These are phyloP conservation scores for Asteroscopus sphinx DNA, from an alignment of 2,888 invertebrate genomes.

Conservation along the genomic window DNA sequence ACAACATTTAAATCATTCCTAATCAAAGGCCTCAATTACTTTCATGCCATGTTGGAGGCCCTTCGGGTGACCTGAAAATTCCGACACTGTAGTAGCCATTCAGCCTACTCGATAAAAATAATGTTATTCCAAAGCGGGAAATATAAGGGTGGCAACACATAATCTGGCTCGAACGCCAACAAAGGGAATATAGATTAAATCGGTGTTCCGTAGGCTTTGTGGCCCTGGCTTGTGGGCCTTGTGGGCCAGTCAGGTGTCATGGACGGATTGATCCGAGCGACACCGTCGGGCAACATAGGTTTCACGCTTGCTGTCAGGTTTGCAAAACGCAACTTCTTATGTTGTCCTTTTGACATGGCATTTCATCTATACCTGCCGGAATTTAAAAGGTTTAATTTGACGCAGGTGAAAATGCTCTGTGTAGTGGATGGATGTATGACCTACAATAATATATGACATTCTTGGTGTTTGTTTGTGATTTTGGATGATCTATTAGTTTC, in stretches of 20 bases:
- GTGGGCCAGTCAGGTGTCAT: constrained; percentile 7
- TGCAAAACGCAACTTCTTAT: constrained; percentile 21
- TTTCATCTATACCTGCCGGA: no score
- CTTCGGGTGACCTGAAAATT: no score
- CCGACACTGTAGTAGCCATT: no score
- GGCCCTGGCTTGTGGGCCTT: constrained; percentile 5
- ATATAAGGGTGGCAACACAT: neutral
- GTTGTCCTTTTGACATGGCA: no score
- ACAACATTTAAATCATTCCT: neutral
- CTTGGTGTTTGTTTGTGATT: no score
- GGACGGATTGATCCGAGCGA: constrained; percentile 17
- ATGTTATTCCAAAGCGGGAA: neutral
- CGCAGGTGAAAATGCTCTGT: no score
- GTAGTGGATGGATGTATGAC: no score
- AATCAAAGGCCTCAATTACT: constrained; percentile 1
- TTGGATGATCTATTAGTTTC: no score
- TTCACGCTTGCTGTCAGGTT: constrained; percentile 17
- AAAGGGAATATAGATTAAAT: constrained; percentile 22
- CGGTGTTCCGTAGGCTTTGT: constrained; percentile 11
- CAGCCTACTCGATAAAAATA: no score
- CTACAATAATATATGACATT: no score
- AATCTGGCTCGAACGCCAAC: neutral
- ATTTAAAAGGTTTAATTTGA: no score
- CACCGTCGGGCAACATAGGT: neutral
- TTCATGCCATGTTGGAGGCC: no score